Evolutionary conservation across 1,140 invertebrate genomes (phyloP), one percentile per base, ranked within the genome.

Genomic region (Lutraria rhynchaena): DNA sequence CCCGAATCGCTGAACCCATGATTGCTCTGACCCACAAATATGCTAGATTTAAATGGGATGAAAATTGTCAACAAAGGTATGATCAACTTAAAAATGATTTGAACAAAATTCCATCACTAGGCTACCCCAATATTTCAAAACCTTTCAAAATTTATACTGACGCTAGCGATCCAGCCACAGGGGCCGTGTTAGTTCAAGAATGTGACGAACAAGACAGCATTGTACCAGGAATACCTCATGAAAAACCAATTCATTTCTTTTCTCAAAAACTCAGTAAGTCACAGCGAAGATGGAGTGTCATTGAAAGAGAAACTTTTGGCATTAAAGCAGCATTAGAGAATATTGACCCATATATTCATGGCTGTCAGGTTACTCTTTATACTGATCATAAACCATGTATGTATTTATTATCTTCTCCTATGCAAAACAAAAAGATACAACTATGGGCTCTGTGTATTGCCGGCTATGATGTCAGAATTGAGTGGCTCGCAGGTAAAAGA

Each of bases 1-100:
- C 91, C 1, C 58, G 85, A n/a, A 82, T 91, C 0, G 85, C 90
- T n/a, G 70, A 83, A 51, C 92, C 92, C 9, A 80, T 93, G 0
- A 78, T 85, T 2, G 55, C 60, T 5, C 49, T 94, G 5, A 86
- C 92, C 31, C 91, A 91, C 80, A 93, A 94, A 84, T 88, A 92
- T 76, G 78, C 83, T 1, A 82, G 70, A 44, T 89, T 86, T 60
- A 85, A 78, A 13, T 90, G 89, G 87, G 75, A 58, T 11, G 27
- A 53, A 11, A 46, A 77, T n/a, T 86, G 83, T 75, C 61, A 89
- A 61, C 41, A 29, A 27, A 61, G 81, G 3, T 90, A 88, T 83
- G 65, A 87, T 1, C 61, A 24, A 22, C 29, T 89, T 19, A 89
- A 87, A 81, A 55, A 85, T 7, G 71, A 61, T 51, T 58, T 89